Evolutionary conservation across 2,888 invertebrate genomes (phyloP), one percentile per base, ranked within the genome.

Genomic region (Entomobrya multifasciata): DNA sequence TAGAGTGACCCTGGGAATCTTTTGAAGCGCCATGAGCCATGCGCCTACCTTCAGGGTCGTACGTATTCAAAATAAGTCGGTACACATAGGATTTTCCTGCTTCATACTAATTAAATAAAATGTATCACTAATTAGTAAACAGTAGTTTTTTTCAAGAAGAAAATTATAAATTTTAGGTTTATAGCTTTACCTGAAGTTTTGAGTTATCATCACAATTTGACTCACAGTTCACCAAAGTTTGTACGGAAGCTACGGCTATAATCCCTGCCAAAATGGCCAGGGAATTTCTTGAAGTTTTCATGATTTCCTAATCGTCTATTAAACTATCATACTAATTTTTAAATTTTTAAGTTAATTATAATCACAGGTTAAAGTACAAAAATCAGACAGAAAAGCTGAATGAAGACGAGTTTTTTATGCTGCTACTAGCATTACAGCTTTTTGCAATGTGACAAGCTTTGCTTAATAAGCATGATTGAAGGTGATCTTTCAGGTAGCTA

Each of bases 71-170:
- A 11, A 67, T 52, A 20, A 82, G 72, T 11, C 70, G 47, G 57
- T 79, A 88, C n/a, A 41, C 52, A 49, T 88, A 88, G 20, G 86
- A 82, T 62, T 86, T 86, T 41, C 86, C 88, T 1, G 27, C 78
- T 67, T 83, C 86, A 74, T 78, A 88, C 88, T 88, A 60, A 20
- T 36, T 10, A 67, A 70, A 30, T 10, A 70, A 30, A 22, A 30
- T 15, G 2, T 6, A 65, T 65, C 6, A 65, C 5, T 17, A 17
- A 17, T 55, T 55, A 6, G n/a, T n/a, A n/a, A n/a, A n/a, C n/a
- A n/a, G n/a, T n/a, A n/a, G n/a, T n/a, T n/a, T n/a, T n/a, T n/a
- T 17, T 6, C 55, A 55, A 44, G n/a, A 11, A 55, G 15, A 55
- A 55, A 55, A 55, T 17, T 55, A n/a, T 5, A 55, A 55, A 55